Evolutionary conservation across 23 tunicate genomes (phyloP), one percentile per base, ranked within the genome.

Genomic region (Ascidia mentula): DNA sequence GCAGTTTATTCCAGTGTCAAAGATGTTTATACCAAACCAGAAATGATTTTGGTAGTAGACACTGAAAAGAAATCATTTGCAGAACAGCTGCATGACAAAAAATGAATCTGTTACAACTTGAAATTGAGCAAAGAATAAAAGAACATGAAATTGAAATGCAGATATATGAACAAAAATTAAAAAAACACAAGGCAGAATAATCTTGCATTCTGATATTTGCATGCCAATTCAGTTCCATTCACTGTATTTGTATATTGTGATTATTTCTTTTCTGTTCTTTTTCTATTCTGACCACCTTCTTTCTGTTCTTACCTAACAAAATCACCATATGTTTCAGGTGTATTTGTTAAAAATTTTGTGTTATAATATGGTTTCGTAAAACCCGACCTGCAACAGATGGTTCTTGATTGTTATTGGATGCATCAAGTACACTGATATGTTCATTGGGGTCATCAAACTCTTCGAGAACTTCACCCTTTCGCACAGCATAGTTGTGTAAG

Each of bases 401-500:
- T 53, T 53, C 65, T 28, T 53, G 13, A 28, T 9, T 53, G 13
- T 5, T 6, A 18, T 30, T 69, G n/a, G n/a, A n/a, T n/a, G n/a
- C n/a, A 70, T 6, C 18, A 28, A 20, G 12, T 3, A 6, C 4
- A 32, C 46, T 37, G 22, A 74, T 32, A 20, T 38, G n/a, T n/a
- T n/a, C 78, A 1, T 74, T 46, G 24, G 13, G 65, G 24, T 53
- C 65, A 5, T 53, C 65, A 9, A 53, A 53, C 24, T 53, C 65
- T 28, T 53, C 65, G 1, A 53, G 65, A 26, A 53, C 22, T 15
- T 80, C 84, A 0, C 77, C 38, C 17, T 65, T 40, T 20, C 84
- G 30, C 15, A 46, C 31, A 34, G 86, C 72, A 53, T 38, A 82
- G 59, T 84, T 84, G 76, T 84, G 87, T 38, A 84, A 76, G 32